Evolutionary conservation across 35 echinoderm and acorn worm species (phyloP).

Genomic region (Apostichopus parvimensis): DNA sequence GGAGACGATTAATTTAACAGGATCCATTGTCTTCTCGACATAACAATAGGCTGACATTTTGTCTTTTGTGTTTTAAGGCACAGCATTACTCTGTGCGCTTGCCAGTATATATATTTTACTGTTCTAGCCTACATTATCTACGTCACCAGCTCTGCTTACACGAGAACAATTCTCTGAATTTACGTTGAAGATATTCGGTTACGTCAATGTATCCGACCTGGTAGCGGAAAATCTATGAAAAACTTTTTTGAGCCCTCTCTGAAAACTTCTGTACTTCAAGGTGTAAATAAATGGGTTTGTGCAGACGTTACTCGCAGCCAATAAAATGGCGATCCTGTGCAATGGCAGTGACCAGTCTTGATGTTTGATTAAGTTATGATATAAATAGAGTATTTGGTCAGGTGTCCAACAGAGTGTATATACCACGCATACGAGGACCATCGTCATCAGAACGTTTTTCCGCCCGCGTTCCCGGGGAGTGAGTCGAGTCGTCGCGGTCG

Average conservation of each 20-base stretch:
- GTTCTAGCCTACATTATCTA: no score
- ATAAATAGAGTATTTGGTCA: conserved; percentile 20
- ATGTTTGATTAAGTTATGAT: not conserved
- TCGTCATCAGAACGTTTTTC: not conserved
- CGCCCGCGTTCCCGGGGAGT: not conserved
- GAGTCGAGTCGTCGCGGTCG: not conserved
- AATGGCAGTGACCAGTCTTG: conserved; percentile 28
- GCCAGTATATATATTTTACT: no score
- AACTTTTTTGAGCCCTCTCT: not conserved
- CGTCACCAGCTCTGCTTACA: no score
- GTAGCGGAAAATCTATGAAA: conserved; percentile 6
- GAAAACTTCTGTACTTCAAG: conserved; percentile 35
- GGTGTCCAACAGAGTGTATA: conserved; percentile 48
- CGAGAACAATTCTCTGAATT: no score
- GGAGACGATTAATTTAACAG: no score
- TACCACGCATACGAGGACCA: conserved; percentile 38
- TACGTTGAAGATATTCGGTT: no score
- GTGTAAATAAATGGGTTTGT: conserved; percentile 42
- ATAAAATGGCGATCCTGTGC: conserved; percentile 1
- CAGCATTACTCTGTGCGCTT: no score
- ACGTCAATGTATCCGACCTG: not conserved
- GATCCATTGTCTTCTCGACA: no score
- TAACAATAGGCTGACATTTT: no score
- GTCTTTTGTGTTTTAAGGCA: no score
- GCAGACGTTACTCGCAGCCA: conserved; percentile 46